Evolutionary conservation across 2,888 invertebrate species (phyloP), one percentile per base, ranked within the genome.

Genomic region (Carcina quercana): DNA sequence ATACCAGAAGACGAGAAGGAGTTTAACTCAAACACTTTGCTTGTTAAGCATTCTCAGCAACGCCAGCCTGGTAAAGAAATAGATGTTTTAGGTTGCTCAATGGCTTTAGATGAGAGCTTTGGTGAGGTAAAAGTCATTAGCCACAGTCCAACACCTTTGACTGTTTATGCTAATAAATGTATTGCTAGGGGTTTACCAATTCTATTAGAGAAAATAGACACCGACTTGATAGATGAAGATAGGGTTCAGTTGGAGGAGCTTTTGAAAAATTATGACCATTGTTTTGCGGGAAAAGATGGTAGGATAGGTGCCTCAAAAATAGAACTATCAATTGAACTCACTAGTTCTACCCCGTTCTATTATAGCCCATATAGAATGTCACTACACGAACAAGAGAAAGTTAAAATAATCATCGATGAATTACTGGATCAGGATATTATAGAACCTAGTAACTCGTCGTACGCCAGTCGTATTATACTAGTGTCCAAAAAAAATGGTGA

Each of bases 401-500:
- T 32, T 3, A 8, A 25, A 19, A 3, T 20, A 19, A 32, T 26
- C 13, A 19, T 32, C 8, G 14, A 32, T 11, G 31, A 32, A 14
- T 14, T 32, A n/a, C 13, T 32, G 8, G 15, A 15, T 11, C 28
- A 3, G 20, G 3, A 22, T 3, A 5, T 13, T 2, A 35, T 38
- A 8, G 20, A 29, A 2, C 35, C 36, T 15, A 37, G 38, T 1
- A 30, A 25, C 2, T 43, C 38, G 2, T 15, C 30, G 3, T 39
- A 35, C 15, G 28, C 39, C 1, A 36, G 36, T 4, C 39, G 36
- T 0, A 26, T 36, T 3, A 10, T 40, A 21, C n/a, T 37, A 6
- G 32, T 36, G 2, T 20, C 10, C 3, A 36, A 36, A 13, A 36
- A 36, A 19, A 15, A n/a, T 3, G 32, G 32, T 2, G 29, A 29